Evolutionary conservation across 2,888 invertebrate genomes (phyloP).

Genomic region (Lasioglossum oenotherae): DNA sequence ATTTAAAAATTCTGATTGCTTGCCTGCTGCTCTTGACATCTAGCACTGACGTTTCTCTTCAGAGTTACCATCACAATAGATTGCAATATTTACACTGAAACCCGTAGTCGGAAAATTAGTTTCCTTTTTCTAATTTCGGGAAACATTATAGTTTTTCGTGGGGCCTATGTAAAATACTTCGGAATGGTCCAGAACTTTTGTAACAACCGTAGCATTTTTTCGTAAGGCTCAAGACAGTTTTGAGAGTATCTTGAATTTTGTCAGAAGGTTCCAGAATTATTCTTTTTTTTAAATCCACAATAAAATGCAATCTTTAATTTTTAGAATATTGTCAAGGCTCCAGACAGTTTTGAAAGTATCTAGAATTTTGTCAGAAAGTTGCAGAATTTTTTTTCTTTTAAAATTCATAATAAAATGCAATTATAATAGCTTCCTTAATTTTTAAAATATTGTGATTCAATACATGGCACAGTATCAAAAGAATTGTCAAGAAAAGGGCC

Average conservation of each 20-base stretch:
- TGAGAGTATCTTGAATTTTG: background rate
- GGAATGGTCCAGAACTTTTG: background rate
- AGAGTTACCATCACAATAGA: background rate
- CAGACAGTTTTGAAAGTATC: no score
- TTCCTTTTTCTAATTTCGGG: background rate
- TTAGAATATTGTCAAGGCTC: no score
- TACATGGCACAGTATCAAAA: no score
- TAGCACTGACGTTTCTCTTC: background rate
- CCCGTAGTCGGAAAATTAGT: background rate
- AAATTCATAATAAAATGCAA: no score
- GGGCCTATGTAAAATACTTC: background rate
- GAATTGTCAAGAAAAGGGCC: no score
- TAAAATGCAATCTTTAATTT: no score
- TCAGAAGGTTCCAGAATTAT: background rate
- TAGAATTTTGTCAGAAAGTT: no score
- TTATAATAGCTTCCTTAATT: no score
- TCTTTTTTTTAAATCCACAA: no score
- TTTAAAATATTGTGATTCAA: no score
- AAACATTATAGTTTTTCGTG: background rate
- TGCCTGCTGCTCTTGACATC: background rate
- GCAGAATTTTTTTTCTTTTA: no score
- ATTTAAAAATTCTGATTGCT: constrained; percentile 7
- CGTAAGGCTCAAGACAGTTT: background rate
- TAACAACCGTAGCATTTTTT: background rate
- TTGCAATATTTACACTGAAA: background rate